Base-by-base conservation (phyloP, 2,888 invertebrate genomes). In the Cepaea hortensis region DNA sequence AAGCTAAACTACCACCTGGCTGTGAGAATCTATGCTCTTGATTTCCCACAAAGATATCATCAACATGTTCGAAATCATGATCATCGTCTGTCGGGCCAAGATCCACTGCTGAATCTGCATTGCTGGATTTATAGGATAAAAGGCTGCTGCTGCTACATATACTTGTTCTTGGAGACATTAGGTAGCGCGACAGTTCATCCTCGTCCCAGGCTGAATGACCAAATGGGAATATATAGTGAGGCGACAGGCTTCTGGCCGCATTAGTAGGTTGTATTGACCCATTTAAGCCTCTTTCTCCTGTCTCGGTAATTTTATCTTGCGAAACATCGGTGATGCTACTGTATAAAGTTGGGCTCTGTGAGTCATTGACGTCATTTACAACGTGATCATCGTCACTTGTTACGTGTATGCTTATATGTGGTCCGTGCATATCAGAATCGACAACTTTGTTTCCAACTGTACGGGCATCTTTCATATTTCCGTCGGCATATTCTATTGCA, bases 21-120 rank as follows among this genome's bases (percentile, higher is more conserved):
- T 70, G 48, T 3, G 73, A 83, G 61, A 83, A 83, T 55, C 73
- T 68, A 11, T 68, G n/a, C 6, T 48, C 48, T 15, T 76, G 75
- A 15, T 72, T 48, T n/a, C 70, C 35, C 20, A 61, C 61, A 35
- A 35, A 35, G 55, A 75, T 76, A 46, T 81, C 55, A 48, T 72
- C 80, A 73, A 73, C 77, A 79, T 61, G 79, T 55, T 85, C 70
- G 65, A 68, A 35, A 61, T 87, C 85, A 1, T 85, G 75, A 62
- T 92, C 92, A 76, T 92, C 92, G 65, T 92, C 92, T 5, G 92
- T 91, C 46, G 91, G 91, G 4, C 90, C 87, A 62, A 92, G 85
- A 87, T 92, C 92, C 13, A 92, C 91, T 0, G 92, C 92, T 9
- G 92, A 92, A 87, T 92, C 92, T 0, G 92, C 91, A 88, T 92